Percentiles rank a stretch among this genome's conserved stretches.
phyloP scores from a whole-genome alignment of 2,888 invertebrate species.

The Eurois occulta region DNA sequence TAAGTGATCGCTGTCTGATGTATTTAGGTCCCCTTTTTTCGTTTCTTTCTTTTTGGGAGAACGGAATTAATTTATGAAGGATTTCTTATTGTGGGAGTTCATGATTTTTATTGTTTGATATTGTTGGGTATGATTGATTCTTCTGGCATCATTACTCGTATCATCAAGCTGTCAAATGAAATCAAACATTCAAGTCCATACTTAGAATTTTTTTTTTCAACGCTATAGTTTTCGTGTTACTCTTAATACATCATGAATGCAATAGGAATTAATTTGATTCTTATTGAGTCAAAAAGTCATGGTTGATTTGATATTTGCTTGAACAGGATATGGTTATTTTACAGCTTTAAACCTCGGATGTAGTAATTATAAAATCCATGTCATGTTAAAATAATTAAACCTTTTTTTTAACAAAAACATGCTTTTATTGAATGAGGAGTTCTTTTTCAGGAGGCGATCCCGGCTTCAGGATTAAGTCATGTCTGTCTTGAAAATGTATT shows the following conservation, averaged over 20 bases:
- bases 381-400: background rate
- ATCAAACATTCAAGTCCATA: too few species aligned
- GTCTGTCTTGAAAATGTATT: too few species aligned
- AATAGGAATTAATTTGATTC: background rate
- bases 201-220: too few species aligned
- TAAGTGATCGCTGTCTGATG: constrained; percentile 59
- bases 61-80: constrained; percentile 17
- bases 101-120: background rate
- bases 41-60: constrained; percentile 29
- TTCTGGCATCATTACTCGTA: background rate
- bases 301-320: background rate
- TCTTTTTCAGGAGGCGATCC: too few species aligned
- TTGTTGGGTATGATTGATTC: background rate
- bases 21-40: constrained; percentile 36
- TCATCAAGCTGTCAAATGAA: background rate
- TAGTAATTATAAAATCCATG: too few species aligned
- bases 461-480: too few species aligned
- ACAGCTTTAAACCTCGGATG: too few species aligned
- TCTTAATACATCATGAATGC: background rate
- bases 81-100: constrained; percentile 1
- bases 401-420: too few species aligned
- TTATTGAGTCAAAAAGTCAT: too few species aligned
- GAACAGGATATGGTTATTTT: too few species aligned
- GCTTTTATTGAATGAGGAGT: too few species aligned
- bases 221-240: background rate